Base-by-base conservation (phyloP, 2,797 vertebrate genomes). In the Scleropages formosus region DNA sequence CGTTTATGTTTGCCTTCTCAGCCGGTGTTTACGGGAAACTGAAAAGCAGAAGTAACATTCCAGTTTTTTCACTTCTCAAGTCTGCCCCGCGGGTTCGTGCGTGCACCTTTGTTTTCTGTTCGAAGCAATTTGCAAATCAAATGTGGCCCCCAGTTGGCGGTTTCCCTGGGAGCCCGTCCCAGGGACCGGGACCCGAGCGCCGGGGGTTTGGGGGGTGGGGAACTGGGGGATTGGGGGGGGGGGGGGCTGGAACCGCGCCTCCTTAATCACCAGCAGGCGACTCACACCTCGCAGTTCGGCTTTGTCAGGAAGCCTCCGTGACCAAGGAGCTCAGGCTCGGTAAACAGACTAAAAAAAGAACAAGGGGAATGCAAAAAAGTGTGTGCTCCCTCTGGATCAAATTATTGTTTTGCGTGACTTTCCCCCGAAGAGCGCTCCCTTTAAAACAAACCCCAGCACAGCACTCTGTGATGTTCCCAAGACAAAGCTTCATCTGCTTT, bases 81-180 rank as follows among this genome's bases (percentile, higher is more conserved):
- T 82, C 73, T 0, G 77, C 72, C 78, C 81, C 79, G 71, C 47
- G 49, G 82, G 84, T 77, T n/a, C 74, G 76, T 51, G 79, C 74
- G 83, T 80, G 82, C 65, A 73, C 65, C 62, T 77, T 72, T 76
- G 26, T 81, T 82, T 88, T 85, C 78, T 78, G 83, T 87, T 82
- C 81, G 20, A 81, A 83, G 89, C 81, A 81, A 77, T 89, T 87
- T 87, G 69, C 80, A 84, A 87, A 90, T 82, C 73, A 86, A 85
- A 87, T 74, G 71, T 81, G 74, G n/a, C 68, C 80, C 80, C 78
- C 11, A 58, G 78, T 78, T 44, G 83, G 75, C 62, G 70, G 31
- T 70, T 78, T 72, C 77, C 68, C 67, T 67, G 53, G 53, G 12
- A 61, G 15, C 8, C 20, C 18, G 1, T 20, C n/a, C 8, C 15